These are phyloP conservation scores for Drosophila niveifrons DNA, from an alignment of 2,888 invertebrate genomes.

Conservation along the genomic window DNA sequence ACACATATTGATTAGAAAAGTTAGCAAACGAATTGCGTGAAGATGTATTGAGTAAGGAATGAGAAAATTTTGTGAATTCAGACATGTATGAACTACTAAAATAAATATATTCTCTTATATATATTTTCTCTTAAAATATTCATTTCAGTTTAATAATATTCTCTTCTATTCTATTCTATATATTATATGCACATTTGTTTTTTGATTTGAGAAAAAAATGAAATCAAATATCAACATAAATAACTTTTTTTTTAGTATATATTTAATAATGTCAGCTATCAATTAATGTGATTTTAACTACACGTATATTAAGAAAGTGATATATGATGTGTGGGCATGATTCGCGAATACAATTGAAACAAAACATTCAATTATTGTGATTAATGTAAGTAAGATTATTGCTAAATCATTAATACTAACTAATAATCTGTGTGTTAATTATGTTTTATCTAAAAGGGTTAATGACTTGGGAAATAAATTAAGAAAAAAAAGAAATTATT, in stretches of 20 bases:
- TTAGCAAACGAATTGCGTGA: slow-evolving; percentile 24
- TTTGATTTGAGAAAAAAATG: no score
- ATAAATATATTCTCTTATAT: no score
- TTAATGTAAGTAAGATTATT: slow-evolving; percentile 25
- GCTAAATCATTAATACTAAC: slow-evolving; percentile 1
- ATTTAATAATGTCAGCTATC: no score
- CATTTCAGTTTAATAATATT: no score
- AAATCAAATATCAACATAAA: no score
- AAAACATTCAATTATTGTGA: slow-evolving; percentile 15
- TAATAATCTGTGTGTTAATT: slow-evolving; percentile 40
- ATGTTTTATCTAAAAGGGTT: slow-evolving; percentile 47
- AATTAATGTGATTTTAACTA: slow-evolving; percentile 50
- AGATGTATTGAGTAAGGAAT: neutral
- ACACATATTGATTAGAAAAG: slow-evolving; percentile 48
- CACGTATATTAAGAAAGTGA: slow-evolving; percentile 6
- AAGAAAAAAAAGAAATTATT: slow-evolving; percentile 29
- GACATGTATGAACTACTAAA: no score
- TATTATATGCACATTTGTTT: no score
- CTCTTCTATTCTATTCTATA: no score
- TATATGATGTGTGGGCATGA: slow-evolving; percentile 23
- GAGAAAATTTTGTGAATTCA: neutral
- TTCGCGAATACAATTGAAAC: slow-evolving; percentile 11
- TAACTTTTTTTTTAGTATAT: no score
- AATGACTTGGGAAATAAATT: slow-evolving; percentile 62
- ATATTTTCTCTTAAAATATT: no score